These are phyloP conservation scores for Andrena bucephala DNA, from an alignment of 2,888 invertebrate species.

Conservation along the genomic window DNA sequence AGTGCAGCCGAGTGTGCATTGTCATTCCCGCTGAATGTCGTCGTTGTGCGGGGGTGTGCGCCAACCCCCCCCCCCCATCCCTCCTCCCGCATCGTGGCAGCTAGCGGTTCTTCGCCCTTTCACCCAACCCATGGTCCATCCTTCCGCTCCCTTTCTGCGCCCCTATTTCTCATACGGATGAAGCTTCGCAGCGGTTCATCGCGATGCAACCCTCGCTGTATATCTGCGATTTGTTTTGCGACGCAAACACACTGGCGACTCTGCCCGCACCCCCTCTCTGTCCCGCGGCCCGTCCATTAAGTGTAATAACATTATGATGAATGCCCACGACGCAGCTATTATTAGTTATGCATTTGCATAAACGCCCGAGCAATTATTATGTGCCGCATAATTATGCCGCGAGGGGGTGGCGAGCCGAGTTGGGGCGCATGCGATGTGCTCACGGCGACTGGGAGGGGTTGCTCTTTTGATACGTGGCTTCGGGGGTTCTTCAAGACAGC, in stretches of 20 bases:
- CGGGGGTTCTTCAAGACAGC: too few relatives aligned
- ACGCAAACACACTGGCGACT: constrained; percentile 27
- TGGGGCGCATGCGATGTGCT: background rate
- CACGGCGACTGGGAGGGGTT: background rate
- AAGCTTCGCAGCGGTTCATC: too few relatives aligned
- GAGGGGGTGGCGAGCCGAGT: constrained; percentile 2
- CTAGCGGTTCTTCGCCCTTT: constrained; percentile 38
- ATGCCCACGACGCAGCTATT: constrained; percentile 55
- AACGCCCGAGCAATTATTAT: constrained; percentile 68
- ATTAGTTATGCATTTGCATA: constrained; percentile 73
- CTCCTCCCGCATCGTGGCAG: constrained; percentile 4
- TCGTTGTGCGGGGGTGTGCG: constrained; percentile 31
- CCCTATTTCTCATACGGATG: background rate
- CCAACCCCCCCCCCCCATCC: background rate
- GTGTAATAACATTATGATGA: constrained; percentile 70
- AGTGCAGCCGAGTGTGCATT: constrained; percentile 75
- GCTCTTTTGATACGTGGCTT: background rate
- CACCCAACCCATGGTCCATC: constrained; percentile 22
- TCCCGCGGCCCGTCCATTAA: constrained; percentile 56
- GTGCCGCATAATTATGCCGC: constrained; percentile 55
- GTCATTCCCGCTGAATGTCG: constrained; percentile 73
- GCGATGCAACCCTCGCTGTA: too few relatives aligned
- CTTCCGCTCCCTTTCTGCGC: constrained; percentile 28
- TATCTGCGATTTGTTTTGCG: constrained; percentile 45
- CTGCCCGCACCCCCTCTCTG: background rate